Percentiles rank a stretch among this genome's conserved stretches.
Conservation (phyloP, 1,140 invertebrate species). For the Drosophila pseudoananassae region DNA sequence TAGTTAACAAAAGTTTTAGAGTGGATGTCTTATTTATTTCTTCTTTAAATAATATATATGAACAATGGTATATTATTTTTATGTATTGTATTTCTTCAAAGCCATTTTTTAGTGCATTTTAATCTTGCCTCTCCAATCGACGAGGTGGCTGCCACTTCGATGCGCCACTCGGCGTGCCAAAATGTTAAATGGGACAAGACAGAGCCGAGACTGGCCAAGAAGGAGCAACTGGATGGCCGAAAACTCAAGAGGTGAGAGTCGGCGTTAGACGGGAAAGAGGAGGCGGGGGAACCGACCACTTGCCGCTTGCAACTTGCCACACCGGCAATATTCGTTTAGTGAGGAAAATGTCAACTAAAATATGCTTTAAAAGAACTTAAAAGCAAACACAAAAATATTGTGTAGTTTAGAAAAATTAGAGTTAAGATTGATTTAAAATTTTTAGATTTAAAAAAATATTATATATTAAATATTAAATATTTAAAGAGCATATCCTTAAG, state of each 20-base stretch:
- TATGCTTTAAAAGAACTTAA: conserved; percentile 31
- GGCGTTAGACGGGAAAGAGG: background rate
- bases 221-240: conserved; percentile 7
- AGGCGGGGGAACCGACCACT: conserved; percentile 10
- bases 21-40: too few species aligned
- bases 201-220: conserved; percentile 22
- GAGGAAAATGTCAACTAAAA: conserved; percentile 58
- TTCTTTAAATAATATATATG: background rate
- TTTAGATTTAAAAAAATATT: background rate
- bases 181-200: conserved; percentile 71
- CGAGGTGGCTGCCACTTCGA: conserved; percentile 31
- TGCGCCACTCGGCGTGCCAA: conserved; percentile 51
- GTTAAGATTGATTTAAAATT: background rate
- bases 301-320: conserved; percentile 39
- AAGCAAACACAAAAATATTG: background rate
- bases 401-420: background rate
- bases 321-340: conserved; percentile 26
- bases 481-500: background rate
- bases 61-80: too few species aligned
- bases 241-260: conserved; percentile 8
- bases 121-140: conserved; percentile 13
- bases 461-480: background rate
- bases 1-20: too few species aligned
- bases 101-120: background rate
- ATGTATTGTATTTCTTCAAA: background rate